A percentile compares a stretch with the other conserved stretches of the same genome.
These are phyloP conservation scores for Trichonephila clavipes DNA, from an alignment of 1,140 invertebrate species.

Conservation along the genomic window DNA sequence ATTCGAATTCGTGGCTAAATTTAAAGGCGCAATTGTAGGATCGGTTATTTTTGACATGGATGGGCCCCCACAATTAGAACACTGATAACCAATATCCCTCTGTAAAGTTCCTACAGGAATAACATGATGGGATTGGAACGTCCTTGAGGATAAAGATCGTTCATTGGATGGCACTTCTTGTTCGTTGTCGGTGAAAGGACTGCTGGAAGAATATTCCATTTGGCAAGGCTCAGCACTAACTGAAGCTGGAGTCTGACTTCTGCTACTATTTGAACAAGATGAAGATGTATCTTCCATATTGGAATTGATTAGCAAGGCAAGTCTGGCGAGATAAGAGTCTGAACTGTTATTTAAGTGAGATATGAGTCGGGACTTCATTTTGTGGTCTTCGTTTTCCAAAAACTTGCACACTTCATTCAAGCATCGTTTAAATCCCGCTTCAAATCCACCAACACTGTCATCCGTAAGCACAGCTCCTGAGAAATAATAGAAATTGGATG, in stretches of 20 bases:
- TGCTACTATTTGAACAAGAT: conserved; percentile 55
- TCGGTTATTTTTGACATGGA: neutral
- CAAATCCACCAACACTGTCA: neutral
- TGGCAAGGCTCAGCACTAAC: neutral
- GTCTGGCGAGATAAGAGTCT: neutral
- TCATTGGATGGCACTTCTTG: neutral
- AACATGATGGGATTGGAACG: neutral
- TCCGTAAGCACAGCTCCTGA: neutral
- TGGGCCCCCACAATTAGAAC: neutral
- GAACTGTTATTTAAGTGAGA: neutral
- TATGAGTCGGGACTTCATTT: neutral
- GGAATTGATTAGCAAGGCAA: neutral
- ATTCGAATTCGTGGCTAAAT: neutral
- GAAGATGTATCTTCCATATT: conserved; percentile 50
- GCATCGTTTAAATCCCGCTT: conserved; percentile 12
- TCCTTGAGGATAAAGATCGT: too few species aligned
- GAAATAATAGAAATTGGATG: neutral
- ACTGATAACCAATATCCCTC: too few species aligned
- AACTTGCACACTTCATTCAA: conserved; percentile 19
- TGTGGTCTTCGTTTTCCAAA: neutral
- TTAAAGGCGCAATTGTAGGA: neutral
- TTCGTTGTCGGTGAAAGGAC: conserved; percentile 14
- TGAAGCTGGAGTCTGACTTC: conserved; percentile 47
- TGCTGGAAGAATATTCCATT: conserved; percentile 9
- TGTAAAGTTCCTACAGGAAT: neutral